Percentiles rank a stretch among this genome's conserved stretches.
These are phyloP conservation scores for Andricus curvator DNA, from an alignment of 2,888 invertebrate species.

Conservation along the genomic window DNA sequence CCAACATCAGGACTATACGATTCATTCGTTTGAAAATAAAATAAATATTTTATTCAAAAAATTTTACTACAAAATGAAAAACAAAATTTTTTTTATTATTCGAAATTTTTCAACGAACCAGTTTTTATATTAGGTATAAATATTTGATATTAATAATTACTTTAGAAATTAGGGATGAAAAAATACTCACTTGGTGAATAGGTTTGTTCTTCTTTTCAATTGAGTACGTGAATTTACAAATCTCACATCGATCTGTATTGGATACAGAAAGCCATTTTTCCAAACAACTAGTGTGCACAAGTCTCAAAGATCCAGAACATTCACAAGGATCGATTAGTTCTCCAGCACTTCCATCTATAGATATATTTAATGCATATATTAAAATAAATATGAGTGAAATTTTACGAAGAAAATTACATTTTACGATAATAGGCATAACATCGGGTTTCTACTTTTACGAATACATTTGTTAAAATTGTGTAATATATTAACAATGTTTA, in stretches of 20 bases:
- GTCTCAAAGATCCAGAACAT: slow-evolving; percentile 80
- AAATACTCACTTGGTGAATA: slow-evolving; percentile 73
- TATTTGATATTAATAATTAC: too few species aligned
- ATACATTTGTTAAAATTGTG: not conserved
- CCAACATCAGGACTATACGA: too few species aligned
- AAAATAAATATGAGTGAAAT: not conserved
- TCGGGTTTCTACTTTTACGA: not conserved
- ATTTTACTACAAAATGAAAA: too few species aligned
- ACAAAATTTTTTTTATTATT: too few species aligned
- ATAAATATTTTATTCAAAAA: too few species aligned
- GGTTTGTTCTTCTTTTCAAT: slow-evolving; percentile 77
- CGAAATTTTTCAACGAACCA: too few species aligned
- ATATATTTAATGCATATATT: not conserved
- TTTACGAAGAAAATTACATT: too few species aligned
- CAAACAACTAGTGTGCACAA: slow-evolving; percentile 80
- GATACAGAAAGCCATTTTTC: slow-evolving; percentile 81
- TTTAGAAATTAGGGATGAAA: not conserved
- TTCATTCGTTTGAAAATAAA: too few species aligned
- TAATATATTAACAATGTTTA: not conserved
- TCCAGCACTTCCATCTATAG: slow-evolving; percentile 75
- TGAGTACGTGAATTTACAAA: slow-evolving; percentile 79
- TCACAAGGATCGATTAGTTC: slow-evolving; percentile 80
- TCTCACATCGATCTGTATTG: slow-evolving; percentile 80
- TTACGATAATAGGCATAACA: not conserved
- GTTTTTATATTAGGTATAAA: too few species aligned